phyloP scores from a whole-genome alignment of 1,140 invertebrate species.

The Ephestia elutella region DNA sequence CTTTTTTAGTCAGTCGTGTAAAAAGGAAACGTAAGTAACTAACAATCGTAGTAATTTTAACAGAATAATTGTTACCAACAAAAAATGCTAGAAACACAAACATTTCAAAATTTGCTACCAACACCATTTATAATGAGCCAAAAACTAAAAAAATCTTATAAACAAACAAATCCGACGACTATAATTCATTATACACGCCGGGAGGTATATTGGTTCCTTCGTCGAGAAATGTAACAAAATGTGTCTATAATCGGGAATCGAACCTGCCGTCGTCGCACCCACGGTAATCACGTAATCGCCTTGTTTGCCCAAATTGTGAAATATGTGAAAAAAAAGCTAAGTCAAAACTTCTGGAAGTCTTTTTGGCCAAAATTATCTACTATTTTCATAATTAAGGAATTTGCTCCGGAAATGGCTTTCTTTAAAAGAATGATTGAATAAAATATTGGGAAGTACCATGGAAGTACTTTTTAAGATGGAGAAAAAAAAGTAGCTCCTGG shows the following conservation, averaged over 20 bases:
- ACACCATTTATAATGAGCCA: neutral
- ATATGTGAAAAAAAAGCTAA: conserved; percentile 20
- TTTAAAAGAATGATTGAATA: too few species aligned
- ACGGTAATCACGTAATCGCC: conserved; percentile 56
- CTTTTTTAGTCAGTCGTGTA: too few species aligned
- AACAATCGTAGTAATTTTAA: too few species aligned
- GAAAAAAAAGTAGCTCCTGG: too few species aligned
- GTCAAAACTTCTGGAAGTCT: neutral
- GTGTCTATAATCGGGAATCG: conserved; percentile 59
- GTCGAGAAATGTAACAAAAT: conserved; percentile 44
- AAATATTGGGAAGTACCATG: too few species aligned
- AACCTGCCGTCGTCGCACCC: conserved; percentile 36
- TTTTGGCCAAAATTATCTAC: neutral
- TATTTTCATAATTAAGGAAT: too few species aligned
- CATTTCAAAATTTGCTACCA: conserved; percentile 8
- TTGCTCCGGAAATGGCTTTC: too few species aligned
- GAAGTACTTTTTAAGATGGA: too few species aligned
- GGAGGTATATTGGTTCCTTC: conserved; percentile 35
- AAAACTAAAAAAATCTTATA: conserved; percentile 22
- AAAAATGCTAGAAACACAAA: neutral
- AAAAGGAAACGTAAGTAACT: too few species aligned
- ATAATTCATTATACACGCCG: conserved; percentile 57
- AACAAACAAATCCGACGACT: conserved; percentile 27
- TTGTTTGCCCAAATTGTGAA: conserved; percentile 35
- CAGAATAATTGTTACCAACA: too few species aligned